These are phyloP conservation scores for Nyctibius bracteatus DNA, from an alignment of 2,113 vertebrate species.

Conservation along the genomic window DNA sequence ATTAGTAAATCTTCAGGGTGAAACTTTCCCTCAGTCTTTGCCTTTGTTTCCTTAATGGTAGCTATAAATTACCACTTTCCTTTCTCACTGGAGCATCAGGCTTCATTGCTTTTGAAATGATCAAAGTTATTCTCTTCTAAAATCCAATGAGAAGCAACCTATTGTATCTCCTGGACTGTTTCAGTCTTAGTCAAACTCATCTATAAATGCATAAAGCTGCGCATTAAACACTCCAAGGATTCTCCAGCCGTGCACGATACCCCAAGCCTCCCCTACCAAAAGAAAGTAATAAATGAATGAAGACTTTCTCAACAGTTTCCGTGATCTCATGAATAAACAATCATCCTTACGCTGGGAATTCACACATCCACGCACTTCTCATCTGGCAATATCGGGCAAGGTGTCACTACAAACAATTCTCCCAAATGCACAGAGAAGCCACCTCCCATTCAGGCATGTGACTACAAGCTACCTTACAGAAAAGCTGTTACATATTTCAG, in stretches of 20 bases:
- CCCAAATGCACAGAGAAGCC: neutral
- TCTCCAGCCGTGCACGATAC: neutral
- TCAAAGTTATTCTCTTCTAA: slow-evolving; percentile 76
- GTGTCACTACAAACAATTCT: neutral
- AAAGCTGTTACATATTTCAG: neutral
- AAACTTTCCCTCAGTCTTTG: slow-evolving; percentile 50
- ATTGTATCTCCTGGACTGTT: slow-evolving; percentile 56
- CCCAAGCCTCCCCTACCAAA: neutral
- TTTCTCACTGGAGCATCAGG: slow-evolving; percentile 68
- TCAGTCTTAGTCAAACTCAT: slow-evolving; percentile 48
- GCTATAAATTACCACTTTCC: slow-evolving; percentile 75
- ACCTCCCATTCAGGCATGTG: neutral
- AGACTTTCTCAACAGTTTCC: neutral
- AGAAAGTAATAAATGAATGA: neutral
- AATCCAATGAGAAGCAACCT: slow-evolving; percentile 65
- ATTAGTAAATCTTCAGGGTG: slow-evolving; percentile 75
- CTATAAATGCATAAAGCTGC: slow-evolving; percentile 65
- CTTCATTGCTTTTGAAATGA: slow-evolving; percentile 78
- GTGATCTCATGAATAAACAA: neutral
- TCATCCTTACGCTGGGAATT: neutral
- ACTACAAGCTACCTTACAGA: neutral
- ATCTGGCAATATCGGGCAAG: fast-evolving
- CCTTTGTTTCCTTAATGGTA: slow-evolving; percentile 66
- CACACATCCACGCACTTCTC: neutral
- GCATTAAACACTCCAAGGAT: slow-evolving; percentile 34